Conservation (phyloP, 2,888 invertebrate species). For the Caenorhabditis plicata region DNA sequence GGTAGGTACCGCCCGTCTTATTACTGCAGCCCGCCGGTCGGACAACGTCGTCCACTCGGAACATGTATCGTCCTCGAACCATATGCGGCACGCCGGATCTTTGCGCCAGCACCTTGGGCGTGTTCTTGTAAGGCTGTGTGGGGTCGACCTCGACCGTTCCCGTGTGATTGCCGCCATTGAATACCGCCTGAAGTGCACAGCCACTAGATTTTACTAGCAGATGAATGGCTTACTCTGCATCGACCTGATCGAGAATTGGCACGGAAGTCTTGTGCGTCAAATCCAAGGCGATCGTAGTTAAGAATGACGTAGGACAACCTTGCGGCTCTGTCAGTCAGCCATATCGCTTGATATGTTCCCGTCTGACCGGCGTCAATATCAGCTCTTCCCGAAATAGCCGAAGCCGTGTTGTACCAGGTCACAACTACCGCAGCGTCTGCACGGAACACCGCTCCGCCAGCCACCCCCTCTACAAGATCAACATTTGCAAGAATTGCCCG, state of each 20-base stretch:
- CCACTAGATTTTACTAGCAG: background rate
- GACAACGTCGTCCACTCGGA: conserved; percentile 90
- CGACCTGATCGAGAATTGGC: conserved; percentile 61
- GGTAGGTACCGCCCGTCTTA: conserved; percentile 65
- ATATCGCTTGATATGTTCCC: conserved; percentile 81
- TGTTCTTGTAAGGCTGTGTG: conserved; percentile 60
- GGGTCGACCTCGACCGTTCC: conserved; percentile 64
- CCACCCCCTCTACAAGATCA: conserved; percentile 78
- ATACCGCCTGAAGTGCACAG: conserved; percentile 47
- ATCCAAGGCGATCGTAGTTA: conserved; percentile 86
- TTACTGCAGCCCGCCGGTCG: conserved; percentile 81
- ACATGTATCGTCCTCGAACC: conserved; percentile 80
- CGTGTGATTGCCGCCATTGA: conserved; percentile 66
- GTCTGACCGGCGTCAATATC: conserved; percentile 72
- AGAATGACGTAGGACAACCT: conserved; percentile 90
- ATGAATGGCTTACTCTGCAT: conserved; percentile 38
- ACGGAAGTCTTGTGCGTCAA: conserved; percentile 75
- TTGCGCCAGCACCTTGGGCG: conserved; percentile 62
- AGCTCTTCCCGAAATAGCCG: conserved; percentile 61
- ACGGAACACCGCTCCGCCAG: conserved; percentile 82
- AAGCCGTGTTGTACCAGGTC: conserved; percentile 92
- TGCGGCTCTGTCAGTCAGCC: conserved; percentile 83
- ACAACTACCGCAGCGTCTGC: conserved; percentile 87
- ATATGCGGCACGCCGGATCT: conserved; percentile 65
- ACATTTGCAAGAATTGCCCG: background rate